A percentile compares a stretch with the other conserved stretches of the same genome.
Conservation (phyloP, 1,140 invertebrate genomes). For the Tetraneura akinire region DNA sequence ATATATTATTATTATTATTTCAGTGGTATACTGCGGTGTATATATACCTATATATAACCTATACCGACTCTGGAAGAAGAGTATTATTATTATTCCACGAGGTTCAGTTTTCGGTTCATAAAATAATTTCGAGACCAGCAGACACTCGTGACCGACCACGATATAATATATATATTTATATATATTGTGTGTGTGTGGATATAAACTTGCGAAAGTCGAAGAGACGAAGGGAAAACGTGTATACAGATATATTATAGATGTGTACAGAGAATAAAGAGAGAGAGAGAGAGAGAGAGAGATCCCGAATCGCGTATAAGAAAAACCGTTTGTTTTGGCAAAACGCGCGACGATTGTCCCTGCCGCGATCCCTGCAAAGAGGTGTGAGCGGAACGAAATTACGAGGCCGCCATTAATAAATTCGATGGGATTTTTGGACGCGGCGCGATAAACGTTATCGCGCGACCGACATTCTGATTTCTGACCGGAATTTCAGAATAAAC, state of each 20-base stretch:
- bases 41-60: not conserved
- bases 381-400: constrained; percentile 15
- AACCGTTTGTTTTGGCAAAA: constrained; percentile 36
- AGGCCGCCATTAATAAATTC: constrained; percentile 7
- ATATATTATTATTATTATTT: too few relatives aligned
- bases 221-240: not conserved
- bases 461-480: too few relatives aligned
- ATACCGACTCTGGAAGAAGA: not conserved
- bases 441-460: too few relatives aligned
- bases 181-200: not conserved
- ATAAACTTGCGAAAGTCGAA: not conserved
- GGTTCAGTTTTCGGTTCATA: constrained; percentile 30
- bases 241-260: too few relatives aligned
- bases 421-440: not conserved
- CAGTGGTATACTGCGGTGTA: too few relatives aligned
- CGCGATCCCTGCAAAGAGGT: not conserved
- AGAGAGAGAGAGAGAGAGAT: not conserved
- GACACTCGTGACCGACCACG: not conserved
- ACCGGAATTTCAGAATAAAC: too few relatives aligned
- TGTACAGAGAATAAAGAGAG: not conserved
- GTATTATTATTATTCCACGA: not conserved
- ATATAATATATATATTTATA: not conserved
- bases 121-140: constrained; percentile 14
- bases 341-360: not conserved
- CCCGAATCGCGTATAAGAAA: not conserved